Percentiles rank a stretch among this genome's conserved stretches.
phyloP scores from a whole-genome alignment of 2,888 invertebrate genomes.

The Penaeus monodon region DNA sequence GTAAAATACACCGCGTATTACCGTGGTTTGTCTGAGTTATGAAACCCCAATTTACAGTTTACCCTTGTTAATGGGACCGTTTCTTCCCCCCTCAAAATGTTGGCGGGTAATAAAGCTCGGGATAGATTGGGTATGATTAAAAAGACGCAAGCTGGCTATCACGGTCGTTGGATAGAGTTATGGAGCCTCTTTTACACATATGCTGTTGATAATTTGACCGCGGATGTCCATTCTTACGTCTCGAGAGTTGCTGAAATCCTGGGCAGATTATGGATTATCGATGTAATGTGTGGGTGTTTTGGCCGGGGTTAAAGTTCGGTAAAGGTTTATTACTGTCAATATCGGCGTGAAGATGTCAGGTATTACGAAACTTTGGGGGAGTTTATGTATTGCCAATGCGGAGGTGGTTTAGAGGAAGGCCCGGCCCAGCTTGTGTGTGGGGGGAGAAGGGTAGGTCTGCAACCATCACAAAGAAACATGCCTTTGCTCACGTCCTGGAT shows the following conservation, averaged over 20 bases:
- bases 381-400: slow-evolving; percentile 37
- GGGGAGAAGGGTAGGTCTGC: too few relatives aligned
- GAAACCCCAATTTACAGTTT: slow-evolving; percentile 56
- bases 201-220: slow-evolving; percentile 57
- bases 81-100: slow-evolving; percentile 43
- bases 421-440: too few relatives aligned
- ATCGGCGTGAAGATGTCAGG: slow-evolving; percentile 53
- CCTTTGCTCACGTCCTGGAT: too few relatives aligned
- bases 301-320: slow-evolving; percentile 20
- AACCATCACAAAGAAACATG: background rate
- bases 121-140: slow-evolving; percentile 61
- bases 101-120: slow-evolving; percentile 51
- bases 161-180: slow-evolving; percentile 46
- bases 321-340: slow-evolving; percentile 57
- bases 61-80: slow-evolving; percentile 49
- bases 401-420: background rate
- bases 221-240: slow-evolving; percentile 53
- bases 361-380: slow-evolving; percentile 31
- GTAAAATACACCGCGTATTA: slow-evolving; percentile 56
- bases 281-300: slow-evolving; percentile 41
- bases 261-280: slow-evolving; percentile 55
- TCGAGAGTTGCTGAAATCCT: slow-evolving; percentile 57
- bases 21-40: slow-evolving; percentile 46
- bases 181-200: slow-evolving; percentile 59
- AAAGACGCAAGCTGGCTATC: slow-evolving; percentile 54